Conservation (phyloP, 2,113 vertebrate species). For the Eublepharis macularius region DNA sequence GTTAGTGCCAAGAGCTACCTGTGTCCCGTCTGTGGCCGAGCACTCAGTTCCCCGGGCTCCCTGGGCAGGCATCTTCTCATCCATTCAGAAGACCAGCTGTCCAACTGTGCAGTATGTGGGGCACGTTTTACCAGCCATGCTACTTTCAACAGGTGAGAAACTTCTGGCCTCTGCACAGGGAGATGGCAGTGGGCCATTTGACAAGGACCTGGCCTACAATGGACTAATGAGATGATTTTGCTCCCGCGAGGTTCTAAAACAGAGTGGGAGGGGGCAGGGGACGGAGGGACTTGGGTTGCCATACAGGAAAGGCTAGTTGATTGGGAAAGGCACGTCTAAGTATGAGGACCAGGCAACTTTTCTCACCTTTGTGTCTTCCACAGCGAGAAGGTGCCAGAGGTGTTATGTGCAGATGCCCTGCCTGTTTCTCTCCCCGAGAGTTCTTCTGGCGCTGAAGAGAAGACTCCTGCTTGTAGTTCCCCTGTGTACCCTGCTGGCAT, state of each 20-base stretch:
- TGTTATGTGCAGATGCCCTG: slow-evolving; percentile 82
- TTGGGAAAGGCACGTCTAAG: neutral
- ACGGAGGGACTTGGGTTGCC: neutral
- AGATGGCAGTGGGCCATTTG: neutral
- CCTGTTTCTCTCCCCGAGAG: slow-evolving; percentile 73
- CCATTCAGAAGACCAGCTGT: slow-evolving; percentile 95
- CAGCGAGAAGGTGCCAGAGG: slow-evolving; percentile 92
- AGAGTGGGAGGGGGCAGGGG: neutral
- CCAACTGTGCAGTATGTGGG: slow-evolving; percentile 97
- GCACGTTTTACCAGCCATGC: slow-evolving; percentile 91
- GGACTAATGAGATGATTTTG: neutral
- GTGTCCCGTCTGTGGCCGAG: slow-evolving; percentile 95
- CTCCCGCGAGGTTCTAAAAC: neutral
- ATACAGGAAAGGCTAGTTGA: too few species aligned
- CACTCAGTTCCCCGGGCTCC: slow-evolving; percentile 94
- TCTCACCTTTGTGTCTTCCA: slow-evolving; percentile 46
- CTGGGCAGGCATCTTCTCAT: slow-evolving; percentile 95
- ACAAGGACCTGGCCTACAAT: neutral
- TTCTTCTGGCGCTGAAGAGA: slow-evolving; percentile 66
- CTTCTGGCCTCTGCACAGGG: neutral
- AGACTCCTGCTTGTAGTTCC: slow-evolving; percentile 76
- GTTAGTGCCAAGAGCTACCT: slow-evolving; percentile 93
- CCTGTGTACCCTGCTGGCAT: slow-evolving; percentile 91
- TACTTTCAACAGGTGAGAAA: slow-evolving; percentile 93
- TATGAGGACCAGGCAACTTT: neutral